Evolutionary conservation across 2,888 invertebrate species (phyloP).

Genomic region (Limnephilus auricula): DNA sequence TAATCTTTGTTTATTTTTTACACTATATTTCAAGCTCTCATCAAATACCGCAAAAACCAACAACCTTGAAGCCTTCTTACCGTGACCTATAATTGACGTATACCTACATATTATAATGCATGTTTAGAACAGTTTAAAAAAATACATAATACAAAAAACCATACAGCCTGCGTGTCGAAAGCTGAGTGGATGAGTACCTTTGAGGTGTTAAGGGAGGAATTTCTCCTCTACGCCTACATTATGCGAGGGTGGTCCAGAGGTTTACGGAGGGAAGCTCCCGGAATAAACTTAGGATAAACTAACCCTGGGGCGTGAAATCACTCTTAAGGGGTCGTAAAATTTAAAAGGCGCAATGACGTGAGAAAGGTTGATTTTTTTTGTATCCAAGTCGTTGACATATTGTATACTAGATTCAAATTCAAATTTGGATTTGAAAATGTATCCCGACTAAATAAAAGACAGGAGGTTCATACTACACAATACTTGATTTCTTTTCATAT

Average conservation of each 20-base stretch:
- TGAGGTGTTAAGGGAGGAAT: background rate
- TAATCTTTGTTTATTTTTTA: background rate
- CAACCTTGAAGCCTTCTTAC: too few species aligned
- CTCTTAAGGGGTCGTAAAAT: slow-evolving; percentile 61
- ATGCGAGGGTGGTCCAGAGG: background rate
- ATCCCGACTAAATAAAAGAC: too few species aligned
- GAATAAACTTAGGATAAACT: slow-evolving; percentile 53
- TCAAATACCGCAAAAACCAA: background rate
- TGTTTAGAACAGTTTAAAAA: background rate
- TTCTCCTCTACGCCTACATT: background rate
- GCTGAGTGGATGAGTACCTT: background rate
- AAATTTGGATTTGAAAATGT: too few species aligned
- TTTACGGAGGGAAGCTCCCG: background rate
- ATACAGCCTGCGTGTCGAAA: background rate
- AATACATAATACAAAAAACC: background rate
- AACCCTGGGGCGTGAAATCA: slow-evolving; percentile 55
- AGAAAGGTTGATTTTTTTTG: slow-evolving; percentile 53
- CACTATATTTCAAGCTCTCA: background rate
- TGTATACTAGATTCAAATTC: background rate
- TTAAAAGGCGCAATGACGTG: slow-evolving; percentile 64
- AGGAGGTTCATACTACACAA: too few species aligned
- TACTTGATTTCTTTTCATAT: too few species aligned
- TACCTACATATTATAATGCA: too few species aligned
- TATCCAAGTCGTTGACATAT: background rate
- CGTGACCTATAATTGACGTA: background rate